phyloP scores from a whole-genome alignment of 1,140 invertebrate species.

The Carposina sasakii region DNA sequence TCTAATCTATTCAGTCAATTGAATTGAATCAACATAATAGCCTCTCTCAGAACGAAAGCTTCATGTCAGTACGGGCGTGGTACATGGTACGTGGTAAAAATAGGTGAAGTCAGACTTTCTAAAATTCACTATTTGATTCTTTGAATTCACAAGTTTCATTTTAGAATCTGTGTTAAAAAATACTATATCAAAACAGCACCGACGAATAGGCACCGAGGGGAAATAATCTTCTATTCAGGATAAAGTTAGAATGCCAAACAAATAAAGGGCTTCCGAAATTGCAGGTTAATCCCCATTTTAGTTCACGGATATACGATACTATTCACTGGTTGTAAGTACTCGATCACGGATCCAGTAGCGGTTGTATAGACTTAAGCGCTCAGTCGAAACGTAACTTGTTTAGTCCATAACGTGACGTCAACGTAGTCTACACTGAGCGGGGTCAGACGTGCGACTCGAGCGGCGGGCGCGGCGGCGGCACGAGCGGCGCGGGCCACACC shows the following conservation, averaged over 20 bases:
- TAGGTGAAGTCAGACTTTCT: slow-evolving; percentile 25
- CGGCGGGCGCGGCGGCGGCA: slow-evolving; percentile 54
- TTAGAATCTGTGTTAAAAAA: slow-evolving; percentile 23
- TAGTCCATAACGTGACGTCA: too few relatives aligned
- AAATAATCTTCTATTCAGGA: too few relatives aligned
- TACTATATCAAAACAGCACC: slow-evolving; percentile 32
- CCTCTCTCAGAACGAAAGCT: slow-evolving; percentile 56
- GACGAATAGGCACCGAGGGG: slow-evolving; percentile 27
- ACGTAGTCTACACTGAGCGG: slow-evolving; percentile 8
- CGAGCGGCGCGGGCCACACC: slow-evolving; percentile 42
- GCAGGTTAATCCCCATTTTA: too few relatives aligned
- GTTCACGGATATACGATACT: too few relatives aligned
- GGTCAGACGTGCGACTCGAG: slow-evolving; percentile 68
- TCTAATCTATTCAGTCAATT: slow-evolving; percentile 71
- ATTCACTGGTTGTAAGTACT: too few relatives aligned
- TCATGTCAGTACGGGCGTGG: slow-evolving; percentile 22
- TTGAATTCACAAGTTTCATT: slow-evolving; percentile 8
- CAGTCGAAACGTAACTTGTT: too few relatives aligned
- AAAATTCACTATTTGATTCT: slow-evolving; percentile 15
- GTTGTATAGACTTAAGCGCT: too few relatives aligned
- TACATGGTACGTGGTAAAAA: slow-evolving; percentile 12
- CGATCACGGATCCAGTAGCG: too few relatives aligned
- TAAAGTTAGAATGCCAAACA: too few relatives aligned
- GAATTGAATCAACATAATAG: slow-evolving; percentile 68
- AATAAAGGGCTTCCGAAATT: too few relatives aligned